Evolutionary conservation across 2,113 vertebrate genomes (phyloP), one percentile per base, ranked within the genome.

Genomic region (Protomyctophum bolini): DNA sequence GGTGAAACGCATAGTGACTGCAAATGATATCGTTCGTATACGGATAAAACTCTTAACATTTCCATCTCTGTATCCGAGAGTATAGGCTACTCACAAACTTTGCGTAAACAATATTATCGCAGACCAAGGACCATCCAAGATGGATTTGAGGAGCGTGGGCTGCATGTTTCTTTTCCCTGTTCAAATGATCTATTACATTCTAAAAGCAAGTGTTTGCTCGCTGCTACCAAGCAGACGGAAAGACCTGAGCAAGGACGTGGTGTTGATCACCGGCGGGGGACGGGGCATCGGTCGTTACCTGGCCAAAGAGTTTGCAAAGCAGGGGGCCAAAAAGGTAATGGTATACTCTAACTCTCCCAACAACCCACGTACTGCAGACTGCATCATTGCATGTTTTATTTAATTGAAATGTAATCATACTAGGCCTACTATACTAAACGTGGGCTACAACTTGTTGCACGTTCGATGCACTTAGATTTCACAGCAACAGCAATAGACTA

Each of bases 241-340:
- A 75, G 95, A 95, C 86, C 89, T 98, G 91, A 81, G 83, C 77
- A 88, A 85, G 85, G 97, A 98, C 80, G 94, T 86, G 79, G 96
- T 98, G 50, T 92, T 99, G 84, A 90, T 99, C 90, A 99, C 98
- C 63, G 98, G 98, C 8, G 97, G 98, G 61, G 98, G 98, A 83
- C 89, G 97, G 67, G 98, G 98, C 87, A 99, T 99, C 88, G 98
- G 98, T 1, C 95, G 97, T 41, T 94, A 97, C 86, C 93, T 99
- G 84, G 98, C 96, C 45, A 90, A 86, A 77, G 96, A 98, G 89
- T 98, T 99, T 12, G 95, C 96, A 4, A 91, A 85, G 63, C 95
- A 94, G 69, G 95, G 96, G 65, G 95, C 95, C 83, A 92, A 89
- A 62, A 98, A 98, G 97, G 97, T 98, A 95, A 93, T 15, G 33